Base-by-base conservation (phyloP, 2,888 invertebrate species). In the Stegana nigrithorax region DNA sequence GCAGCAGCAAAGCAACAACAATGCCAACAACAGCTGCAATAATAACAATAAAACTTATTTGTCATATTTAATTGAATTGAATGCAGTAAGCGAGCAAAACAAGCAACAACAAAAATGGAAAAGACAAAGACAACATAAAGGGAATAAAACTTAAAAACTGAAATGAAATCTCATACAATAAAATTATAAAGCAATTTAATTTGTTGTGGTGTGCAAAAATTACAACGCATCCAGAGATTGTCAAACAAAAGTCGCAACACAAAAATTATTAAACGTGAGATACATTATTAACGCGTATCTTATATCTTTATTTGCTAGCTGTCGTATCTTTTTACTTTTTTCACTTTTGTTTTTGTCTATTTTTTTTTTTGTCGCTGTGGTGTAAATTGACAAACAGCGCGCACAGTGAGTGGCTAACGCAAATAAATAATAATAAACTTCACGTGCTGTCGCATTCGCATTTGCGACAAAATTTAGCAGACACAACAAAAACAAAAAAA, bases 161-260 rank as follows among this genome's bases (percentile, higher is more conserved):
- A 53, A 19, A 53, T 53, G 29, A 53, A 32, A 53, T 29, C 51
- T 53, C 17, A 53, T 53, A 29, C 19, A 53, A 53, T 53, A 25
- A 53, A 29, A 53, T 53, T 53, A 29, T 53, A 53, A 53, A 53
- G 19, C 51, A 53, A 53, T 53, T 53, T 53, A 10, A 29, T 53
- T 32, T 32, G 32, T n/a, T 5, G 6, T 5, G n/a, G n/a, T 4
- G 32, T 29, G 32, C 32, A 7, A 29, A 7, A 29, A 29, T 29
- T 10, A 29, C 10, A 32, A 32, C 6, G 10, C 32, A n/a, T 12
- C 6, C 5, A 4, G 10, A 5, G 2, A 32, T 12, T 32, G n/a
- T n/a, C 5, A 36, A 36, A 36, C 4, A 36, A 10, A 39, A 39
- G 17, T n/a, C n/a, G 17, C 6, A 39, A 36, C 10, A 3, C 4